Conservation (phyloP, 2,113 vertebrate species). For the Gymnobelideus leadbeateri region DNA sequence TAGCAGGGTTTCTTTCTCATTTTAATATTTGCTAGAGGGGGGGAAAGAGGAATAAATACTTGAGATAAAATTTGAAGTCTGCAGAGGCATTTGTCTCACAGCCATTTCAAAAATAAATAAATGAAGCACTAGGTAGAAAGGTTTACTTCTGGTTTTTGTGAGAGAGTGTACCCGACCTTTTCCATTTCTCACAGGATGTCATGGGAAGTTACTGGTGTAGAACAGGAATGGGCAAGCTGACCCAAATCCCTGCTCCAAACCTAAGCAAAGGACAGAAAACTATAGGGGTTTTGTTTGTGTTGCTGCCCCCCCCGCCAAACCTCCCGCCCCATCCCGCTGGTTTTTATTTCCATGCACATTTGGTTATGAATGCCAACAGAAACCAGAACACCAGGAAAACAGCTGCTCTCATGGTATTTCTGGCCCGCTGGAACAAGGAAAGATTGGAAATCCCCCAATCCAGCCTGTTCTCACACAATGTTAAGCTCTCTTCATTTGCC, state of each 20-base stretch:
- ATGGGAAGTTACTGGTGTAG: constrained; percentile 9
- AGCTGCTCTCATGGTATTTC: constrained; percentile 78
- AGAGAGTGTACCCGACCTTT: constrained; percentile 3
- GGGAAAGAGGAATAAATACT: neutral
- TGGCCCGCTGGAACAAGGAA: constrained; percentile 59
- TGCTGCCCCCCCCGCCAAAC: neutral
- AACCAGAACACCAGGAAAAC: constrained; percentile 76
- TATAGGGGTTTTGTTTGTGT: constrained; percentile 73
- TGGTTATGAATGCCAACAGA: constrained; percentile 74
- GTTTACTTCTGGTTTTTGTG: constrained; percentile 49
- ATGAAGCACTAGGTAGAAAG: constrained; percentile 4
- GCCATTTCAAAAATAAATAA: constrained; percentile 39
- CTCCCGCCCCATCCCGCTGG: constrained; percentile 42
- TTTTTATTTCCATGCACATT: constrained; percentile 75
- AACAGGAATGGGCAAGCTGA: constrained; percentile 61
- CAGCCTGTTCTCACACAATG: constrained; percentile 58
- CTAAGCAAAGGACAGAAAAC: constrained; percentile 60
- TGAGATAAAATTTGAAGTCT: constrained; percentile 15
- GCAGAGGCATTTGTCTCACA: neutral
- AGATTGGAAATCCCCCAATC: constrained; percentile 60
- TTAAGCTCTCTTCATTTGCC: neutral
- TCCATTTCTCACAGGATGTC: constrained; percentile 6
- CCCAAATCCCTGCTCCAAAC: constrained; percentile 64
- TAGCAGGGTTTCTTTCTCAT: constrained; percentile 22
- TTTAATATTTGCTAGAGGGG: constrained; percentile 8